Percentiles rank a stretch among this genome's conserved stretches.
Conservation (phyloP, 2,888 invertebrate genomes). For the Thalpophila matura region DNA sequence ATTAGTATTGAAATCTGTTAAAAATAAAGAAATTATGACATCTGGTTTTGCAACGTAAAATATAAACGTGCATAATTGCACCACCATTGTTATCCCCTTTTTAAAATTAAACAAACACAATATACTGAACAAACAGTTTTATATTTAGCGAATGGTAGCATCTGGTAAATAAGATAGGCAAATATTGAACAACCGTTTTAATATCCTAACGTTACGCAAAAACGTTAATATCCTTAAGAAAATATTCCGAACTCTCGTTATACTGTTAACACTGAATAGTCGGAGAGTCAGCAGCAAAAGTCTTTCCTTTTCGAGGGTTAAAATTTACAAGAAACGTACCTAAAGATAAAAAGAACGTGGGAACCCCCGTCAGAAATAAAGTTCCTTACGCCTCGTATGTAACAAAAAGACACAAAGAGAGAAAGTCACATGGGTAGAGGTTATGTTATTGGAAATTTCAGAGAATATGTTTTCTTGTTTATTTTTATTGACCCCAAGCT, state of each 20-base stretch:
- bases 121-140: neutral
- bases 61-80: too few relatives aligned
- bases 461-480: too few relatives aligned
- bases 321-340: neutral
- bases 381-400: too few relatives aligned
- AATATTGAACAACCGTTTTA: slow-evolving; percentile 44
- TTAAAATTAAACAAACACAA: slow-evolving; percentile 8
- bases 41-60: too few relatives aligned
- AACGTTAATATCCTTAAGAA: slow-evolving; percentile 39
- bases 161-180: slow-evolving; percentile 5
- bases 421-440: too few relatives aligned
- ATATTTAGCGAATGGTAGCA: neutral
- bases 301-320: too few relatives aligned
- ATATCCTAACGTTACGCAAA: slow-evolving; percentile 29
- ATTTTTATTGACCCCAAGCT: too few relatives aligned
- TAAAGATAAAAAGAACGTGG: too few relatives aligned
- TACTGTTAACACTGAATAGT: slow-evolving; percentile 23
- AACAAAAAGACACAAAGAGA: too few relatives aligned
- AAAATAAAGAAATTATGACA: neutral
- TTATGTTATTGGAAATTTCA: too few relatives aligned
- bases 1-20: slow-evolving; percentile 7
- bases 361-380: too few relatives aligned
- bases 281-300: slow-evolving; percentile 12
- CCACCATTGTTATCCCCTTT: neutral
- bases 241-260: slow-evolving; percentile 44